Base-by-base conservation (phyloP, 2,888 invertebrate species). In the Rhaphigaster nebulosa region DNA sequence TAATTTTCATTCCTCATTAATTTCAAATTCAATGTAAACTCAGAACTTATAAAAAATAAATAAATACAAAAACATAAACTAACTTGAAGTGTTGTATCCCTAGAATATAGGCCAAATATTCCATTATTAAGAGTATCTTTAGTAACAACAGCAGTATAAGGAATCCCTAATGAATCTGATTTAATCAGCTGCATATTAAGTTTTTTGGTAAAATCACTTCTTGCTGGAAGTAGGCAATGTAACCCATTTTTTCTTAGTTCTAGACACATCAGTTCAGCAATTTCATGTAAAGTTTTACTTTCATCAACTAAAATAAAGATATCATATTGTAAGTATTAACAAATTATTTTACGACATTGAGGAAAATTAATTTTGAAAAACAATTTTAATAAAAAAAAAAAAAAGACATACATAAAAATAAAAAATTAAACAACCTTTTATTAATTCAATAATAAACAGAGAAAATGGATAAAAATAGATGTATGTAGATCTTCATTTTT, bases 131-230 rank as follows among this genome's bases (percentile, higher is more conserved):
- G 94, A 26, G 97, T 96, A 34, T 94, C 94, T 91, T 96, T 95
- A 93, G 95, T 95, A 34, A 98, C 94, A n/a, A 96, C 94, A 90
- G 97, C 94, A 60, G 96, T 96, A 93, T 96, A 98, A 15, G 97
- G 96, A 18, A 97, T 95, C 2, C 97, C 97, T 90, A 96, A 93
- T 92, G 94, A 94, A 93, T 96, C 95, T 93, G 94, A 95, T 91
- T 95, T 94, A 34, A 92, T 87, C 65, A 94, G 92, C 76, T 93
- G 93, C 5, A 93, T 91, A 93, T 94, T 94, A 90, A 94, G 93
- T 92, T 93, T 93, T 92, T 92, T 94, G 65, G 92, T 93, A 92
- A 93, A 92, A 87, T 91, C 93, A 92, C 89, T 92, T 92, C 87
- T 92, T 92, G 94, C 93, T 41, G 94, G 91, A 80, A 94, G 93